Evolutionary conservation across 2,888 invertebrate genomes (phyloP), one percentile per base, ranked within the genome.

Genomic region (Caenorhabditis macrosperma): DNA sequence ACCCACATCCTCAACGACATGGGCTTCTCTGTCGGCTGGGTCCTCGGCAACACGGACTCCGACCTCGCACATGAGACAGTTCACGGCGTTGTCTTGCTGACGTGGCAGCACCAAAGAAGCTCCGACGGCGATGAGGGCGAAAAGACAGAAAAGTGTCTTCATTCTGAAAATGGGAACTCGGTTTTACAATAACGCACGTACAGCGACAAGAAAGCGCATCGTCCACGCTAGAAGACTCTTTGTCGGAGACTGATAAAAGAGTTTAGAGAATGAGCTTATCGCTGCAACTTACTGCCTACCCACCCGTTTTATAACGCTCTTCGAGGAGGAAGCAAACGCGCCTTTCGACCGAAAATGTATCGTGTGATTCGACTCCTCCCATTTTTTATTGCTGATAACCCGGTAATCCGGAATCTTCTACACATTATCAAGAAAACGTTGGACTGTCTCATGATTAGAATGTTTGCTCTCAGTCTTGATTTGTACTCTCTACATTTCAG

Each of bases 1-100:
- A 67, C 63, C 50, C 50, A 80, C 83, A 22, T 82, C 63, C 44
- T 83, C 83, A 41, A 80, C 67, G 20, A 28, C 61, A 44, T 80
- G 69, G 15, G 75, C 64, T 38, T 83, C 83, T 46, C 77, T 75
- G 55, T 75, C 83, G 28, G 77, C 59, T 52, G 83, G 69, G 46
- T 76, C 57, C 26, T 74, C 81, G 35, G 74, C 80, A 15, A 41
- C 77, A 54, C 69, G 69, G 50, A 83, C 83, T 54, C 63, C 80
- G 22, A 80, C 66, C 46, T 83, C 82, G 69, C 83, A 83, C 77
- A 83, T 69, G n/a, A 76, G 67, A 41, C 83, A 83, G 54, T 54
- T 75, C 50, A 68, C 7, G 33, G 59, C 72, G 33, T 35, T 48
- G 35, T 26, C 41, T 20, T 60, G 15, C 12, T 48, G 46, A 6